Conservation (phyloP, 2,113 vertebrate genomes). For the Silurus asotus region DNA sequence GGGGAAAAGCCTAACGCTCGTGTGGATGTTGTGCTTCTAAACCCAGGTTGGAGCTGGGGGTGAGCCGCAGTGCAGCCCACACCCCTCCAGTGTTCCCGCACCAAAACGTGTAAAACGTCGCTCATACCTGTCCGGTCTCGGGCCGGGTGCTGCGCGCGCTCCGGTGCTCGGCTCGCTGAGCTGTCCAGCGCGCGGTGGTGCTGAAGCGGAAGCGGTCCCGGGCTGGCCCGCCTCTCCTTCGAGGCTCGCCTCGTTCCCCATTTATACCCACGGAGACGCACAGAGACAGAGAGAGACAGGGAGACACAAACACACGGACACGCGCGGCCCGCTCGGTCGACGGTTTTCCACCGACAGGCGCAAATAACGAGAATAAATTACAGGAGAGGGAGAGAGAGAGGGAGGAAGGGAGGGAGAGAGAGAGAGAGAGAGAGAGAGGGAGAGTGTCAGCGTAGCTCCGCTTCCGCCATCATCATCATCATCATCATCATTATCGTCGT, state of each 20-base stretch:
- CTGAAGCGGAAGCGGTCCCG: constrained; percentile 78
- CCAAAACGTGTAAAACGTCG: not conserved
- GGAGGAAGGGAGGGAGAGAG: not conserved
- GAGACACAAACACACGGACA: constrained; percentile 39
- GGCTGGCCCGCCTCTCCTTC: constrained; percentile 75
- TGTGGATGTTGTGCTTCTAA: not conserved
- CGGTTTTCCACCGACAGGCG: not conserved
- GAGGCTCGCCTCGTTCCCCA: constrained; percentile 80
- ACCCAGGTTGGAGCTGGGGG: not conserved
- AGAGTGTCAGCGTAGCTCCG: constrained; percentile 69
- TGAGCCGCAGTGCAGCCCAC: constrained; percentile 23
- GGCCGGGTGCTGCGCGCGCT: constrained; percentile 72
- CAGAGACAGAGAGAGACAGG: constrained; percentile 64
- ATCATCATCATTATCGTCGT: constrained; percentile 50
- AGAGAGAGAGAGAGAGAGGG: not conserved
- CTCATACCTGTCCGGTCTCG: constrained; percentile 77
- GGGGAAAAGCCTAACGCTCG: not conserved
- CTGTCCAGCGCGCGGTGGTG: constrained; percentile 80
- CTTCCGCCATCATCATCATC: constrained; percentile 81
- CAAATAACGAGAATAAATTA: constrained; percentile 29
- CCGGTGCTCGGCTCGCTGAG: constrained; percentile 79
- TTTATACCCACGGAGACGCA: constrained; percentile 58
- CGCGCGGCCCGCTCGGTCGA: constrained; percentile 25
- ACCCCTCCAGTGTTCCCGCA: not conserved
- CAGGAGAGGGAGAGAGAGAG: constrained; percentile 59